These are phyloP conservation scores for Cynaeus angustus DNA, from an alignment of 2,888 invertebrate species.

Conservation along the genomic window DNA sequence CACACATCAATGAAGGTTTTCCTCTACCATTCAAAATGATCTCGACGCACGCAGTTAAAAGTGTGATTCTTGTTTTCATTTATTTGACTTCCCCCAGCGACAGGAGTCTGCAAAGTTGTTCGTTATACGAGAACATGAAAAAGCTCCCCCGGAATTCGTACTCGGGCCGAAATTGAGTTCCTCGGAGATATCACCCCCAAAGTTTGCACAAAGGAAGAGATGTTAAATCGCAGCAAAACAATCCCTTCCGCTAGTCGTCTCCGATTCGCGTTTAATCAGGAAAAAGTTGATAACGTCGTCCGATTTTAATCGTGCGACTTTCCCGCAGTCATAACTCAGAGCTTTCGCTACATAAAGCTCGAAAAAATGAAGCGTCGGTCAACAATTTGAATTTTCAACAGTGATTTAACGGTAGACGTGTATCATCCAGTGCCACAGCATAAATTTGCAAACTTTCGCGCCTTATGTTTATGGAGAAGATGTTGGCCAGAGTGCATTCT, in stretches of 20 bases:
- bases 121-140: conserved; percentile 11
- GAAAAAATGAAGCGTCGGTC: conserved; percentile 16
- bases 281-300: conserved; percentile 1
- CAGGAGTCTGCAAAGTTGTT: conserved; percentile 1
- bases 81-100: no score
- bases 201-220: conserved; percentile 15
- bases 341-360: conserved; percentile 21
- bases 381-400: conserved; percentile 25
- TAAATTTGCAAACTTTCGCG: conserved; percentile 56
- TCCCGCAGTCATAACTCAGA: conserved; percentile 4
- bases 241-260: conserved; percentile 5
- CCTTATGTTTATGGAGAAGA: conserved; percentile 55
- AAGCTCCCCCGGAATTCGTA: neutral
- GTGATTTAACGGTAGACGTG: conserved; percentile 16
- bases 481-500: conserved; percentile 55
- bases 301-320: conserved; percentile 7
- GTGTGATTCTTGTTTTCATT: no score
- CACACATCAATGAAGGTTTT: no score
- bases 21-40: no score
- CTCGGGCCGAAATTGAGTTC: conserved; percentile 15
- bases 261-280: conserved; percentile 5
- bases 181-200: conserved; percentile 10
- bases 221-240: conserved; percentile 25
- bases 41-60: no score
- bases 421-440: conserved; percentile 35